A percentile compares a stretch with the other conserved stretches of the same genome.
Evolutionary conservation across 2,113 vertebrate genomes (phyloP).

Genomic region (Narcine bancroftii): DNA sequence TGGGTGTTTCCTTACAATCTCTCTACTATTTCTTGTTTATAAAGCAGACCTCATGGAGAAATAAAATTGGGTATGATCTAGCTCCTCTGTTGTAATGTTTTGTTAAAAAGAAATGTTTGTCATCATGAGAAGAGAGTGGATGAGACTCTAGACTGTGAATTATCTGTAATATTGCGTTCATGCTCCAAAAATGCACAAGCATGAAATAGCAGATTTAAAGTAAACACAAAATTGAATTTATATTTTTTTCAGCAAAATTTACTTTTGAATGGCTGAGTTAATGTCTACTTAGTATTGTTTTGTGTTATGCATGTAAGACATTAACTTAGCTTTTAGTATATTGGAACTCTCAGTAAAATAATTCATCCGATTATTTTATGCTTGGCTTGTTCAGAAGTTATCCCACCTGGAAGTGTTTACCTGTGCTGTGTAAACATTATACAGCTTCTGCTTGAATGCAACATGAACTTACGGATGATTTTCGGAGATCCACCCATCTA

Average conservation of each 20-base stretch:
- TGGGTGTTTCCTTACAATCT: constrained; percentile 50
- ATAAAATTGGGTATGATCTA: constrained; percentile 86
- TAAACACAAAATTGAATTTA: not conserved
- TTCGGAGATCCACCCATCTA: not conserved
- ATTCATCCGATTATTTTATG: not conserved
- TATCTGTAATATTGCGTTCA: not conserved
- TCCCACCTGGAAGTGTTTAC: not conserved
- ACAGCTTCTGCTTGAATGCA: not conserved
- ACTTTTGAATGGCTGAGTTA: not conserved
- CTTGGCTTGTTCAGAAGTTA: not conserved
- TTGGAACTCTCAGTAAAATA: not conserved
- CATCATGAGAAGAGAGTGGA: not conserved
- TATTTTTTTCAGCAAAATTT: not conserved
- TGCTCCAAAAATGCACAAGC: not conserved
- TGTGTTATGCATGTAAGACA: not conserved
- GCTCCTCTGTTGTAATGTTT: constrained; percentile 45
- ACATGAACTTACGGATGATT: not conserved
- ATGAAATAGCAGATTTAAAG: not conserved
- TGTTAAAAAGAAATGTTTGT: not conserved
- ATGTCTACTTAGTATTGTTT: not conserved
- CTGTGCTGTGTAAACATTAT: not conserved
- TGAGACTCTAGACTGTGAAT: not conserved
- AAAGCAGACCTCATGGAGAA: constrained; percentile 90
- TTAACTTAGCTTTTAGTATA: not conserved
- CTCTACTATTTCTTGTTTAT: constrained; percentile 61